Percentiles rank a stretch among this genome's conserved stretches.
Evolutionary conservation across 2,797 vertebrate genomes (phyloP).

Genomic region (Neosilurus hyrtlii): DNA sequence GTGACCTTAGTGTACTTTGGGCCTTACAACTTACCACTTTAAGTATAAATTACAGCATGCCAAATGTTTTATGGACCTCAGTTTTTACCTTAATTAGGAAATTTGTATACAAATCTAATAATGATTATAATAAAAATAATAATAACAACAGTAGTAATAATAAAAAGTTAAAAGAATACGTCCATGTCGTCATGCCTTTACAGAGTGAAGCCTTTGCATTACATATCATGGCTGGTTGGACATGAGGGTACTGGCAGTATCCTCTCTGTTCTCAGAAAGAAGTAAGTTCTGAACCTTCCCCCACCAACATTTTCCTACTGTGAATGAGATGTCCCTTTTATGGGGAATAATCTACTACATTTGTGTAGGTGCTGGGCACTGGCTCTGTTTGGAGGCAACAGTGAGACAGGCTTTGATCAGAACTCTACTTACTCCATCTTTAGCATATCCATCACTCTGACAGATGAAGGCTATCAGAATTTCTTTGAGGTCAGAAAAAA

Average conservation of each 20-base stretch:
- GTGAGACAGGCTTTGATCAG: slow-evolving; percentile 92
- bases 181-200: neutral
- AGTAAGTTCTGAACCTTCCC: slow-evolving; percentile 68
- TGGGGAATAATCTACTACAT: neutral
- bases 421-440: slow-evolving; percentile 95
- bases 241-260: slow-evolving; percentile 94
- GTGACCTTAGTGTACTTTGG: neutral
- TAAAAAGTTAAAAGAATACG: neutral
- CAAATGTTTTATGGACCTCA: neutral
- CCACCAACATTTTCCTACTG: neutral
- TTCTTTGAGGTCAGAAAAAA: slow-evolving; percentile 80
- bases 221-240: slow-evolving; percentile 93
- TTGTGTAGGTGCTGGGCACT: slow-evolving; percentile 88
- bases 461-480: slow-evolving; percentile 88
- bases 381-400: slow-evolving; percentile 91
- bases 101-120: neutral
- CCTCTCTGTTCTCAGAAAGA: slow-evolving; percentile 89
- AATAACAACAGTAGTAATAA: no score
- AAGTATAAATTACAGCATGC: neutral
- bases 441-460: slow-evolving; percentile 90
- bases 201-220: slow-evolving; percentile 95
- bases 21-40: neutral
- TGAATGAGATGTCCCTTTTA: neutral
- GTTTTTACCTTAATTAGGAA: neutral
- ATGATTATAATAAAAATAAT: no score